A percentile compares a stretch with the other conserved stretches of the same genome.
phyloP scores from a whole-genome alignment of 2,888 invertebrate genomes.

The Sipunculus nudus region DNA sequence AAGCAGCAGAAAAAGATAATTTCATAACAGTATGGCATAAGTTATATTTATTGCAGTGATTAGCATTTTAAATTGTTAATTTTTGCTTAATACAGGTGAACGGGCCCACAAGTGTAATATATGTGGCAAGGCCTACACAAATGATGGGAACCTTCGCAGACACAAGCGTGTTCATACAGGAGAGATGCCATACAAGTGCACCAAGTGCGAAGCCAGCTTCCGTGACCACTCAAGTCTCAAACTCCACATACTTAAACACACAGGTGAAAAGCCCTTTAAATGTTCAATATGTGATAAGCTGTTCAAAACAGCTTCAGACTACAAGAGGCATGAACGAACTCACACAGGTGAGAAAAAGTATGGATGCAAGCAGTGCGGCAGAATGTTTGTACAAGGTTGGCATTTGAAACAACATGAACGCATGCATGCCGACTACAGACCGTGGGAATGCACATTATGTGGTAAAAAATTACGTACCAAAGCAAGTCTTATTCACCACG shows the following conservation, averaged over 20 bases:
- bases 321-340: slow-evolving; percentile 28
- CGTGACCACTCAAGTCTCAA: slow-evolving; percentile 31
- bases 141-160: slow-evolving; percentile 27
- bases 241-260: slow-evolving; percentile 34
- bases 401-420: slow-evolving; percentile 28
- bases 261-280: slow-evolving; percentile 35
- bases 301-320: slow-evolving; percentile 32
- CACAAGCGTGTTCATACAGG: slow-evolving; percentile 35
- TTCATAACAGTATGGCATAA: background rate
- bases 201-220: slow-evolving; percentile 19
- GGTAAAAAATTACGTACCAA: slow-evolving; percentile 25
- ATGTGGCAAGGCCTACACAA: slow-evolving; percentile 28
- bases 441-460: slow-evolving; percentile 23
- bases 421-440: slow-evolving; percentile 25
- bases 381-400: slow-evolving; percentile 29
- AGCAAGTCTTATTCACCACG: slow-evolving; percentile 26
- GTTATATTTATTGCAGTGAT: background rate
- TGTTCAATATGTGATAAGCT: slow-evolving; percentile 28
- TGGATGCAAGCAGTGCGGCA: slow-evolving; percentile 27
- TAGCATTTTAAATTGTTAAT: too few relatives aligned
- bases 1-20: too few relatives aligned
- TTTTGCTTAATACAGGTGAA: slow-evolving; percentile 18
- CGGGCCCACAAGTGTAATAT: slow-evolving; percentile 21
- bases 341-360: slow-evolving; percentile 34
- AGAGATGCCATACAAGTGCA: slow-evolving; percentile 31